A percentile compares a stretch with the other conserved stretches of the same genome.
phyloP scores from a whole-genome alignment of 2,797 vertebrate genomes.

The Parauchenoglanis punctatus region DNA sequence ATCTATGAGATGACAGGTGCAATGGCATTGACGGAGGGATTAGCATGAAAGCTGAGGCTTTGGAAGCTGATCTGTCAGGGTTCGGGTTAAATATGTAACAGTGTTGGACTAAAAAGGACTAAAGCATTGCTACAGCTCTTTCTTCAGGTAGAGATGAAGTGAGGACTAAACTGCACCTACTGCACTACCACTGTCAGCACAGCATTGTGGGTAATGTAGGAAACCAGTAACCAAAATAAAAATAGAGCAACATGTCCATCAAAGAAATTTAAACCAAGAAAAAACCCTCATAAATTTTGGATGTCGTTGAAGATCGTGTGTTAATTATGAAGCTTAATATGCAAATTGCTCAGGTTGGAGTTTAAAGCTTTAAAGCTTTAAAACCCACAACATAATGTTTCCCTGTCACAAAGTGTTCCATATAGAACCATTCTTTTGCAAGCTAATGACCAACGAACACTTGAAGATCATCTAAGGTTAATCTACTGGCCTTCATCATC shows the following conservation, averaged over 20 bases:
- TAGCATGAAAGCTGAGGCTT: background rate
- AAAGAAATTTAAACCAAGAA: background rate
- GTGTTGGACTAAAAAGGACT: background rate
- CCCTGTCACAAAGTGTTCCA: background rate
- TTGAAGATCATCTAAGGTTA: background rate
- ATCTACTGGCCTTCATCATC: background rate
- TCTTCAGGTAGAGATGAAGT: background rate
- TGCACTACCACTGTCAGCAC: background rate
- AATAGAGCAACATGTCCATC: background rate
- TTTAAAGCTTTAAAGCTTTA: background rate
- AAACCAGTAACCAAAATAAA: background rate
- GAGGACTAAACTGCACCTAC: background rate
- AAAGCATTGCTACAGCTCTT: background rate
- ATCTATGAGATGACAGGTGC: too few species aligned
- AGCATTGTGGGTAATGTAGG: background rate
- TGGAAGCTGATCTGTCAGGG: too few species aligned
- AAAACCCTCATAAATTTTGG: background rate
- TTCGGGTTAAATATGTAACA: too few species aligned
- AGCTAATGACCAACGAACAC: background rate
- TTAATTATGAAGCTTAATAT: background rate
- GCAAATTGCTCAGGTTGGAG: background rate
- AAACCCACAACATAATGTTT: background rate
- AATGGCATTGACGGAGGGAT: background rate
- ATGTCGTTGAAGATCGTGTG: background rate
- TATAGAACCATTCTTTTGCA: too few species aligned